phyloP scores from a whole-genome alignment of 2,113 vertebrate genomes.

The Amphiprion percula region DNA sequence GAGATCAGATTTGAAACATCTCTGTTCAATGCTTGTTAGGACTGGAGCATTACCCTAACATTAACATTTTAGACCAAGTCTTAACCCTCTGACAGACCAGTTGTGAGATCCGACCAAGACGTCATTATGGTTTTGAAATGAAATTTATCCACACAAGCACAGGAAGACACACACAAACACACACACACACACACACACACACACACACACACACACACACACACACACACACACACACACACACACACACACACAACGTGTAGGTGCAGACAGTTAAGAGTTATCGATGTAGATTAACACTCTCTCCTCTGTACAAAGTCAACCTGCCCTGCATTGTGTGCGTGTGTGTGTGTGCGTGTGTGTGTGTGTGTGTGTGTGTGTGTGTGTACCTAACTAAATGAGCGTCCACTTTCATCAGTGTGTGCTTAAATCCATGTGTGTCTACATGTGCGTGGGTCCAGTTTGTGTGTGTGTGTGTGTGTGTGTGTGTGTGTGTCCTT shows the following conservation, averaged over 20 bases:
- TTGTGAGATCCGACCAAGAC: background rate
- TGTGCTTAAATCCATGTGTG: slow-evolving; percentile 33
- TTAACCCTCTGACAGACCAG: too few species aligned
- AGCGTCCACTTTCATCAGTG: slow-evolving; percentile 10
- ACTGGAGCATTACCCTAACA: too few species aligned
- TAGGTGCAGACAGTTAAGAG: slow-evolving; percentile 15
- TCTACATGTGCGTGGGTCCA: slow-evolving; percentile 21
- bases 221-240: slow-evolving; percentile 9
- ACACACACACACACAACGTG: slow-evolving; percentile 26
- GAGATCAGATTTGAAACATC: too few species aligned
- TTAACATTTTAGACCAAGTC: too few species aligned
- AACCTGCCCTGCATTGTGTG: slow-evolving; percentile 12
- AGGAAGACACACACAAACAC: slow-evolving; percentile 3
- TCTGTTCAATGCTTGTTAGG: too few species aligned
- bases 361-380: background rate
- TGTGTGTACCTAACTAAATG: slow-evolving; percentile 33
- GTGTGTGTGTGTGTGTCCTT: slow-evolving; percentile 59
- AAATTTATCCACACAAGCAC: background rate
- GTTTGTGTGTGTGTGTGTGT: slow-evolving; percentile 43
- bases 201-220: slow-evolving; percentile 3
- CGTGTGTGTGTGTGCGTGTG: slow-evolving; percentile 3
- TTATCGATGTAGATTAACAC: slow-evolving; percentile 38
- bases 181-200: slow-evolving; percentile 13
- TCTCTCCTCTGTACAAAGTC: slow-evolving; percentile 48
- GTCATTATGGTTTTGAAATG: background rate